Percentiles rank a stretch among this genome's conserved stretches.
These are phyloP conservation scores for Pogona vitticeps DNA, from an alignment of 2,113 vertebrate genomes.

Conservation along the genomic window DNA sequence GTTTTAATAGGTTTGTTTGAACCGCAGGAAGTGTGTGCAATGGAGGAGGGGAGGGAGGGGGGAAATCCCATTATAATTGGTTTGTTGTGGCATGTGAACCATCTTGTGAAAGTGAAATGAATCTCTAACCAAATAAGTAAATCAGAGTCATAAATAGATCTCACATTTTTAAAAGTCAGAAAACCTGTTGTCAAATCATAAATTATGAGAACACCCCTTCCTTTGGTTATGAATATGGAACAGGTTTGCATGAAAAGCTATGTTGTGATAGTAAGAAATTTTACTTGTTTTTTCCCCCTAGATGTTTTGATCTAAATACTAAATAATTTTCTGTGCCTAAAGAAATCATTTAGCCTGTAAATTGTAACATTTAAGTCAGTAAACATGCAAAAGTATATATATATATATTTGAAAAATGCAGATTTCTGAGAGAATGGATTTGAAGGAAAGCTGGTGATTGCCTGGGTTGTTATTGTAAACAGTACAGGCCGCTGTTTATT, in stretches of 20 bases:
- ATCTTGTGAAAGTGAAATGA: constrained; percentile 64
- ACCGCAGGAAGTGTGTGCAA: constrained; percentile 59
- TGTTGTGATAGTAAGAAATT: constrained; percentile 40
- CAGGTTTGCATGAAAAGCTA: constrained; percentile 20
- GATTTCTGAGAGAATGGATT: constrained; percentile 40
- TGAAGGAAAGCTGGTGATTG: constrained; percentile 40
- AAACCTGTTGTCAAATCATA: constrained; percentile 54
- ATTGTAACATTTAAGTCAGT: neutral
- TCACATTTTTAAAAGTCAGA: constrained; percentile 44
- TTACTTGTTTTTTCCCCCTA: constrained; percentile 4
- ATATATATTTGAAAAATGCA: constrained; percentile 41
- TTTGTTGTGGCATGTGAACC: constrained; percentile 68
- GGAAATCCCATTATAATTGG: constrained; percentile 66
- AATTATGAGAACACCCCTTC: constrained; percentile 51
- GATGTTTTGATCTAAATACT: constrained; percentile 31
- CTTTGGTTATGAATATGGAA: constrained; percentile 37
- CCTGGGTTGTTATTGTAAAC: constrained; percentile 39
- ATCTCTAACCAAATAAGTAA: constrained; percentile 64
- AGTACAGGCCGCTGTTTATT: constrained; percentile 62
- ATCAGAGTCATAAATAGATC: constrained; percentile 66
- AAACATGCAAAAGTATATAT: constrained; percentile 1
- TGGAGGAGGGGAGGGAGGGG: neutral
- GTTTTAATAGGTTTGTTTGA: constrained; percentile 73
- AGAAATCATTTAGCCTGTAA: neutral
- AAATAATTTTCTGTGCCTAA: constrained; percentile 34